Conservation (phyloP, 2,888 invertebrate species). For the Agrotis exclamationis region DNA sequence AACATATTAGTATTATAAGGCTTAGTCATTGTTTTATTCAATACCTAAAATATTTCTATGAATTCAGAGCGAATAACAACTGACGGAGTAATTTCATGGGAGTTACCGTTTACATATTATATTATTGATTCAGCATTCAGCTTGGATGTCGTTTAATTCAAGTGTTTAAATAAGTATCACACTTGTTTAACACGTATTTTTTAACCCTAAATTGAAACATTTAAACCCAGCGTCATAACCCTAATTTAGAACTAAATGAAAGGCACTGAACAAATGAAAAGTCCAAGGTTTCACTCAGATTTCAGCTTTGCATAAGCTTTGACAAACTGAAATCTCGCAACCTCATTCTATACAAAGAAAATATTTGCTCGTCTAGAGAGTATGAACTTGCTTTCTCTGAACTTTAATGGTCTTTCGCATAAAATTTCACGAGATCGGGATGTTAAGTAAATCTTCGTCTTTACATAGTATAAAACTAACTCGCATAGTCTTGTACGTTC, state of each 20-base stretch:
- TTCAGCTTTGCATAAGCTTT: conserved; percentile 45
- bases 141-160: conserved; percentile 1
- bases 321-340: conserved; percentile 41
- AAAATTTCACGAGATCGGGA: conserved; percentile 32
- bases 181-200: too few species aligned
- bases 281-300: conserved; percentile 21
- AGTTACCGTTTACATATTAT: conserved; percentile 24
- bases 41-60: conserved; percentile 48
- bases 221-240: too few species aligned
- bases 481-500: too few species aligned
- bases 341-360: conserved; percentile 43
- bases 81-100: conserved; percentile 26
- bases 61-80: conserved; percentile 43
- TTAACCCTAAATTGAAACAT: too few species aligned
- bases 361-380: conserved; percentile 7
- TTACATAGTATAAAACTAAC: too few species aligned
- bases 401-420: conserved; percentile 29
- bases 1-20: conserved; percentile 48
- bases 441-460: conserved; percentile 2
- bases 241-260: conserved; percentile 22
- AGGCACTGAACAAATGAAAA: conserved; percentile 19
- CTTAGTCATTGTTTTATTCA: conserved; percentile 68
- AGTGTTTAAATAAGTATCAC: conserved; percentile 1
- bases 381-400: conserved; percentile 26
- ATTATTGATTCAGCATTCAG: conserved; percentile 21